phyloP scores from a whole-genome alignment of 2,797 vertebrate genomes.

The Falco biarmicus region DNA sequence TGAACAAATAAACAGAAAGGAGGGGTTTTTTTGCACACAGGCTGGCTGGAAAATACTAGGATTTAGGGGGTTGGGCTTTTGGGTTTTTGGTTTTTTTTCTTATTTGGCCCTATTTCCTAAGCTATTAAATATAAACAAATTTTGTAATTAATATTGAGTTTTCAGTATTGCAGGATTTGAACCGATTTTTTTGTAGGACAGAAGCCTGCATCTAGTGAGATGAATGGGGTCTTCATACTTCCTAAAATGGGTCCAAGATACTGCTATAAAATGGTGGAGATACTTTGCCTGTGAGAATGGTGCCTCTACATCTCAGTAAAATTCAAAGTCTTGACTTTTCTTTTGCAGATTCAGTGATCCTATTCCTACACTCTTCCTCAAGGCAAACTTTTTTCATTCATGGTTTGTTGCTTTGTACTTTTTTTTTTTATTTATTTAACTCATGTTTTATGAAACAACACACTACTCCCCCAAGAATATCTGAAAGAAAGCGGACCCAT shows the following conservation, averaged over 20 bases:
- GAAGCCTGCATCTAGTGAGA: not conserved
- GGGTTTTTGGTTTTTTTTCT: no score
- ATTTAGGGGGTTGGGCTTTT: not conserved
- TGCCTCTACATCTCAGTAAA: not conserved
- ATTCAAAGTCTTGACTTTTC: not conserved
- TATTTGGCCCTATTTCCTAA: not conserved
- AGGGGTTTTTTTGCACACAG: not conserved
- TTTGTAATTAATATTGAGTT: not conserved
- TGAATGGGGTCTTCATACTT: not conserved
- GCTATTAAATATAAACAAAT: not conserved
- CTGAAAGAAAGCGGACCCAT: not conserved
- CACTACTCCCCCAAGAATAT: not conserved
- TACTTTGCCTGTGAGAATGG: not conserved
- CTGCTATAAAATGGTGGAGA: not conserved
- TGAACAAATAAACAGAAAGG: no score
- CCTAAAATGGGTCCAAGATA: not conserved
- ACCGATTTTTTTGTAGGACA: not conserved
- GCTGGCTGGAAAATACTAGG: accelerated
- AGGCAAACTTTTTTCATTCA: not conserved
- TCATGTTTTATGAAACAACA: not conserved
- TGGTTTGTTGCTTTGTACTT: not conserved
- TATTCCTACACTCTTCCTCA: not conserved
- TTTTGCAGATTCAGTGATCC: not conserved
- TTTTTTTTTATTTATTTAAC: not conserved
- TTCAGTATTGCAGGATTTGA: not conserved